Evolutionary conservation across 1,140 invertebrate genomes (phyloP).

Genomic region (Campoletis sonorensis): DNA sequence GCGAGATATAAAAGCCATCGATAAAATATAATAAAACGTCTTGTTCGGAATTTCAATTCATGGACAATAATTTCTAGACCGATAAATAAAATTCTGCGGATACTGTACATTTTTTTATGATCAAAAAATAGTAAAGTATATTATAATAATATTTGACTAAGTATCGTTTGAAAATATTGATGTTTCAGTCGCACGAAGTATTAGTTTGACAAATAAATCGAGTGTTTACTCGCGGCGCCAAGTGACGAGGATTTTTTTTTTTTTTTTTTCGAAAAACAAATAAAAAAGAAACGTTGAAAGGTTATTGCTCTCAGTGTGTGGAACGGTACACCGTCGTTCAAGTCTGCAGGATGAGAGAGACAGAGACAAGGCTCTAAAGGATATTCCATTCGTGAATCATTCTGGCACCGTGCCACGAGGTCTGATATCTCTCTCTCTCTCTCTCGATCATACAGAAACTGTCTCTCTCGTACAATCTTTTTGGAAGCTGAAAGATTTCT

Average conservation of each 20-base stretch:
- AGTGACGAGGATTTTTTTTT: neutral
- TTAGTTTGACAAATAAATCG: neutral
- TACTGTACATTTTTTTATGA: too few relatives aligned
- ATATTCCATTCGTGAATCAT: constrained; percentile 23
- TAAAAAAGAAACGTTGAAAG: neutral
- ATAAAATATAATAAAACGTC: too few relatives aligned
- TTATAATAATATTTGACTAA: too few relatives aligned
- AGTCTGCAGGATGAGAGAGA: constrained; percentile 11
- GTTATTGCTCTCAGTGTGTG: constrained; percentile 11
- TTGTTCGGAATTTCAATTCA: too few relatives aligned
- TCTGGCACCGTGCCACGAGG: constrained; percentile 1
- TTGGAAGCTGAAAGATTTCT: neutral
- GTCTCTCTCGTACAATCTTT: too few relatives aligned
- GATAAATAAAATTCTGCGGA: too few relatives aligned
- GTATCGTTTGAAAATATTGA: neutral
- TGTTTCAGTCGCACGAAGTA: neutral
- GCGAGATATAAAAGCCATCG: too few relatives aligned
- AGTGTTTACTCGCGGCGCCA: neutral
- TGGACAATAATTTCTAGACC: too few relatives aligned
- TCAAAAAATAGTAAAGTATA: too few relatives aligned
- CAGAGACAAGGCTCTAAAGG: neutral
- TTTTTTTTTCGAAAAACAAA: neutral
- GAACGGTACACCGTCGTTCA: neutral
- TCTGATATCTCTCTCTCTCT: neutral
- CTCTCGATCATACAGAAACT: neutral